Percentiles rank a stretch among this genome's conserved stretches.
Evolutionary conservation across 2,888 invertebrate genomes (phyloP).

Genomic region (Tineola bisselliella): DNA sequence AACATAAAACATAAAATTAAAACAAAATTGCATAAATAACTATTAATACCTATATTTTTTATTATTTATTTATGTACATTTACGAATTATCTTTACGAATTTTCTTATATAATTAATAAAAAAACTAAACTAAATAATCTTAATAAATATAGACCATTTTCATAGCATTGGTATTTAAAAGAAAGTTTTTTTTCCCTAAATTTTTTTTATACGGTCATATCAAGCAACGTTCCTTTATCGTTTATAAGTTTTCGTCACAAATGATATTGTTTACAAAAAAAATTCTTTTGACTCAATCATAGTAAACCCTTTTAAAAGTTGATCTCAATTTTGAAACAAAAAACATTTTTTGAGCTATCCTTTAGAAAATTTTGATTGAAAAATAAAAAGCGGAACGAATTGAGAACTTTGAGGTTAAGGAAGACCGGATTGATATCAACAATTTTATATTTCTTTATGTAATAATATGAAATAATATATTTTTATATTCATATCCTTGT

Average conservation of each 20-base stretch:
- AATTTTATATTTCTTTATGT: background rate
- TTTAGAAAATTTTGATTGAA: constrained; percentile 60
- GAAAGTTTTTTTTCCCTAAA: background rate
- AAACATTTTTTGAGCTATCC: constrained; percentile 31
- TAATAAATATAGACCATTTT: too few relatives aligned
- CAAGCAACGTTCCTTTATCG: background rate
- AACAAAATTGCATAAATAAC: too few relatives aligned
- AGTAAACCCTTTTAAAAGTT: constrained; percentile 51
- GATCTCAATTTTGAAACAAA: constrained; percentile 43
- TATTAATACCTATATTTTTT: too few relatives aligned
- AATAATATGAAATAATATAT: background rate
- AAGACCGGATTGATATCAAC: background rate
- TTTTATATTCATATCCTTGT: too few relatives aligned
- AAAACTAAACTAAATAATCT: too few relatives aligned
- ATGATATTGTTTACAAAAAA: constrained; percentile 25
- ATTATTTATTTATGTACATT: too few relatives aligned
- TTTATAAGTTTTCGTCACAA: background rate
- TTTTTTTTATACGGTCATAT: background rate
- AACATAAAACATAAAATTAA: too few relatives aligned
- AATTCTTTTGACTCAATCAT: constrained; percentile 47
- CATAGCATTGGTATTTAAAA: too few relatives aligned
- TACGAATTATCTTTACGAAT: too few relatives aligned
- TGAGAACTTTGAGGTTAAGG: background rate
- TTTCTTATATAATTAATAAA: too few relatives aligned
- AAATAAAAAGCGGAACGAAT: constrained; percentile 59